A percentile compares a stretch with the other conserved stretches of the same genome.
Conservation (phyloP, 2,888 invertebrate species). For the Zhuqinia jingwanae region DNA sequence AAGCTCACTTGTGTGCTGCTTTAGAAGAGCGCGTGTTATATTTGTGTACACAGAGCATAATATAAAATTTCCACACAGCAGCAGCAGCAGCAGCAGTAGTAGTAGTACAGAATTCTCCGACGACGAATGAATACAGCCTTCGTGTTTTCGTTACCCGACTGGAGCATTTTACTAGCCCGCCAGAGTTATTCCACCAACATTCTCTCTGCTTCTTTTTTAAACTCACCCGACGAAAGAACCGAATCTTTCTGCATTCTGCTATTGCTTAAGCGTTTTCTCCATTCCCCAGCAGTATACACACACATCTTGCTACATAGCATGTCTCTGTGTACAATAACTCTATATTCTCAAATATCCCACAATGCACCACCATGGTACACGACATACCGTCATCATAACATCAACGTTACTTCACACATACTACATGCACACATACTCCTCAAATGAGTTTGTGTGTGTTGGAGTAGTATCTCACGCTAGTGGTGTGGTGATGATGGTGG, state of each 20-base stretch:
- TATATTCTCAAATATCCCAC: no score
- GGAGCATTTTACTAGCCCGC: slow-evolving; percentile 48
- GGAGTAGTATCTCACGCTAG: neutral
- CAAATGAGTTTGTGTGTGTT: slow-evolving; percentile 9
- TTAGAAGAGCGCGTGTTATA: no score
- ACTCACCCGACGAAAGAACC: slow-evolving; percentile 52
- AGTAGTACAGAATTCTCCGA: slow-evolving; percentile 15
- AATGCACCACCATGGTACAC: no score
- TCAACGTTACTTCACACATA: neutral
- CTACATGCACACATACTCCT: neutral
- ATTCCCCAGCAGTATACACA: slow-evolving; percentile 22
- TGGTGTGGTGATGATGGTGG: slow-evolving; percentile 17
- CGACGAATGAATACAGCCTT: slow-evolving; percentile 49
- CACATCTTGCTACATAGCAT: neutral
- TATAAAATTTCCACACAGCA: slow-evolving; percentile 44
- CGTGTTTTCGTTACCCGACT: slow-evolving; percentile 54
- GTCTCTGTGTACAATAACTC: neutral
- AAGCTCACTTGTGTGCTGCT: no score
- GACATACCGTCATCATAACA: no score
- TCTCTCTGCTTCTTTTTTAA: neutral
- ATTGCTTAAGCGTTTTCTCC: slow-evolving; percentile 17
- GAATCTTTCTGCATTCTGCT: slow-evolving; percentile 40
- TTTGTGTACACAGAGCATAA: neutral
- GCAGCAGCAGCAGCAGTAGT: no score
- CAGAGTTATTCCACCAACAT: slow-evolving; percentile 42